These are phyloP conservation scores for Chrysolina oricalcia DNA, from an alignment of 2,888 invertebrate species.

Conservation along the genomic window DNA sequence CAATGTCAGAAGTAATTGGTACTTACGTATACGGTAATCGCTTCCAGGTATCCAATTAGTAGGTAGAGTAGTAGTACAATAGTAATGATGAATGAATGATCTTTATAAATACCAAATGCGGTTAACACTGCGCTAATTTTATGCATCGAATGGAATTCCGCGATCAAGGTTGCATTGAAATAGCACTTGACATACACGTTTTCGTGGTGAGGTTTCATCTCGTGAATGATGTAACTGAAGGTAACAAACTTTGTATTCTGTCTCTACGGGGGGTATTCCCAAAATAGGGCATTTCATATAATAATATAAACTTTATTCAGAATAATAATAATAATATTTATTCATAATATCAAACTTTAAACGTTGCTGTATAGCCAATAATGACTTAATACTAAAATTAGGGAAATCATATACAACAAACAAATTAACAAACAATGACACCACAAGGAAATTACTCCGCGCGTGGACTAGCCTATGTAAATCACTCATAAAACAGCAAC, in stretches of 20 bases:
- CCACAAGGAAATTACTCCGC: too few relatives aligned
- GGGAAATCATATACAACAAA: too few relatives aligned
- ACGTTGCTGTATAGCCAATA: too few relatives aligned
- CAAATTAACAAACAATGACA: too few relatives aligned
- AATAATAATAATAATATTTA: too few relatives aligned
- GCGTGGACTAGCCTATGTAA: too few relatives aligned
- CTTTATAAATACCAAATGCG: not conserved
- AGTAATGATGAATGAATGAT: slow-evolving; percentile 4
- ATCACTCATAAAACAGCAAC: too few relatives aligned
- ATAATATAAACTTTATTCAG: too few relatives aligned
- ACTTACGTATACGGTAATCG: not conserved
- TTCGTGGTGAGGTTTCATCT: not conserved
- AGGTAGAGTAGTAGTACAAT: not conserved
- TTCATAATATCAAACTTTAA: too few relatives aligned
- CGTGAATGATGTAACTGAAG: not conserved
- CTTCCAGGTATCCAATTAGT: not conserved
- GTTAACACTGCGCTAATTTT: not conserved
- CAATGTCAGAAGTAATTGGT: not conserved
- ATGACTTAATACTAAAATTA: too few relatives aligned
- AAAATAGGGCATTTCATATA: not conserved
- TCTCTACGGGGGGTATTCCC: not conserved
- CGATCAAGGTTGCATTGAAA: slow-evolving; percentile 4
- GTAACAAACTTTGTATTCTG: not conserved
- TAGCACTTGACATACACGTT: slow-evolving; percentile 1
- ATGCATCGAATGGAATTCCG: not conserved